A percentile compares a stretch with the other conserved stretches of the same genome.
phyloP scores from a whole-genome alignment of 2,888 invertebrate species.

The Geophilus truncorum region DNA sequence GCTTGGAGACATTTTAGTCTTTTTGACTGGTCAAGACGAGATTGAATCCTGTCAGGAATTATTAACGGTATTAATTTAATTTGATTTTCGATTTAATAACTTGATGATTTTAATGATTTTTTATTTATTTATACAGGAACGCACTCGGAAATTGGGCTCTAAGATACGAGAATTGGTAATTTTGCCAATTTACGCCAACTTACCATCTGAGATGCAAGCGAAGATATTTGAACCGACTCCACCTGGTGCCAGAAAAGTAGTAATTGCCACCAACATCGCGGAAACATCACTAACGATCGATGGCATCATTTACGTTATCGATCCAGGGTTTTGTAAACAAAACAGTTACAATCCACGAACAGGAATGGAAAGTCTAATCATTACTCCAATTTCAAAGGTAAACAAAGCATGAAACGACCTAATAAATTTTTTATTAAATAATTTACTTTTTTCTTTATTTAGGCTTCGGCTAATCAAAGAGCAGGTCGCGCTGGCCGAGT shows the following conservation, averaged over 20 bases:
- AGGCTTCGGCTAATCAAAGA: conserved; percentile 87
- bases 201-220: conserved; percentile 98
- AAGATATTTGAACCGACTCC: conserved; percentile 99
- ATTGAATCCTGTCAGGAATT: conserved; percentile 54
- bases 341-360: conserved; percentile 96
- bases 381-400: conserved; percentile 93
- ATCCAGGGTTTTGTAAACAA: conserved; percentile 99
- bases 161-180: conserved; percentile 89
- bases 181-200: conserved; percentile 94
- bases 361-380: conserved; percentile 97
- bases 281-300: conserved; percentile 99
- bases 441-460: conserved; percentile 37
- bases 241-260: conserved; percentile 85
- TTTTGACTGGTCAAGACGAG: conserved; percentile 73
- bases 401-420: too few species aligned
- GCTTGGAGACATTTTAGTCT: conserved; percentile 90
- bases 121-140: too few species aligned
- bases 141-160: conserved; percentile 83
- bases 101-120: too few species aligned
- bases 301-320: conserved; percentile 97
- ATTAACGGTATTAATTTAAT: too few species aligned
- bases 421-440: background rate
- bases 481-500: conserved; percentile 94
- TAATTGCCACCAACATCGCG: conserved; percentile 97
- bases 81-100: too few species aligned